Evolutionary conservation across 2,113 vertebrate species (phyloP).

Genomic region (Diadophis punctatus): DNA sequence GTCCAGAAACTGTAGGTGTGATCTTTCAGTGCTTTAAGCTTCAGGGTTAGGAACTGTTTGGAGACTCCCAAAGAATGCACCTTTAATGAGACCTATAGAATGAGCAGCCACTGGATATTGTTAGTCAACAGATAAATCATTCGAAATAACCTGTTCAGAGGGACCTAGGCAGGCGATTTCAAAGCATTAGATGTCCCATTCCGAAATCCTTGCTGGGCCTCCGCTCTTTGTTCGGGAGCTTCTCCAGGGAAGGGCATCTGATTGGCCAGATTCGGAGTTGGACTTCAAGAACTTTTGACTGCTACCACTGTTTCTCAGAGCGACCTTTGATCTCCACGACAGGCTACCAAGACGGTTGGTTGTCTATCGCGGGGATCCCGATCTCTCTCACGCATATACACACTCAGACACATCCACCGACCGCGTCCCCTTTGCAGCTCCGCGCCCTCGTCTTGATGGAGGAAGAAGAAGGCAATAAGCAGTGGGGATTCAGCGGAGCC

Average conservation of each 20-base stretch:
- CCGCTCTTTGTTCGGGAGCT: not conserved
- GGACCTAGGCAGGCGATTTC: not conserved
- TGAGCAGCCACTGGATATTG: not conserved
- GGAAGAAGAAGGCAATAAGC: not conserved
- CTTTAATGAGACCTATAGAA: not conserved
- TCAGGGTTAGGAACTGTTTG: not conserved
- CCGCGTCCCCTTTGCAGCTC: not conserved
- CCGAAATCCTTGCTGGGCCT: not conserved
- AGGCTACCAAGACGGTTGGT: not conserved
- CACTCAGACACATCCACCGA: not conserved
- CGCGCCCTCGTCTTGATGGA: not conserved
- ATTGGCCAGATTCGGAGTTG: not conserved
- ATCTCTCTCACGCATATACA: not conserved
- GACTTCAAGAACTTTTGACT: not conserved
- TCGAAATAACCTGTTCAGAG: not conserved
- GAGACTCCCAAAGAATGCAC: not conserved
- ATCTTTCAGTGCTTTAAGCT: not conserved
- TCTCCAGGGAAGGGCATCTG: not conserved
- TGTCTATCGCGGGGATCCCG: not conserved
- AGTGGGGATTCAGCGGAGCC: not conserved
- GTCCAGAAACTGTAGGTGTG: not conserved
- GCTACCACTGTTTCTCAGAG: not conserved
- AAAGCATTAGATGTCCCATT: not conserved
- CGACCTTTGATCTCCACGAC: not conserved
- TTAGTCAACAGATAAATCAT: not conserved